Percentiles rank a stretch among this genome's conserved stretches.
phyloP scores from a whole-genome alignment of 2,113 vertebrate genomes.

The Myotis lucifugus region DNA sequence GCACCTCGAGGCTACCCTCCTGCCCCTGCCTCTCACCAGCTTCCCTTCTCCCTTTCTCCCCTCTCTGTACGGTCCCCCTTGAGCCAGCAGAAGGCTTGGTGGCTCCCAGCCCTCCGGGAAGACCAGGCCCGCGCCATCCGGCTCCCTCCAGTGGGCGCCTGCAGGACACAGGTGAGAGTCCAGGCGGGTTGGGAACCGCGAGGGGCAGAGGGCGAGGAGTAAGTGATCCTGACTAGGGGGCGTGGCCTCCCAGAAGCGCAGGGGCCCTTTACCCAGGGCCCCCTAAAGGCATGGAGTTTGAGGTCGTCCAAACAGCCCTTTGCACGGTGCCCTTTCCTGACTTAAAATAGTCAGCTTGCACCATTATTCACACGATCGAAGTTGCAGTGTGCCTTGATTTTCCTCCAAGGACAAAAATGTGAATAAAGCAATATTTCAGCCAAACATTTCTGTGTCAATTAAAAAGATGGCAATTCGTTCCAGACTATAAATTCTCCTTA shows the following conservation, averaged over 20 bases:
- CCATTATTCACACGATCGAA: conserved; percentile 19
- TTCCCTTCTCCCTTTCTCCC: neutral
- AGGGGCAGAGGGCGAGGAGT: neutral
- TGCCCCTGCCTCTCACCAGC: neutral
- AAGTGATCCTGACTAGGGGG: neutral
- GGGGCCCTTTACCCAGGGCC: neutral
- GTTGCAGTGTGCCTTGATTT: conserved; percentile 54
- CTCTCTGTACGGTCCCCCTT: neutral
- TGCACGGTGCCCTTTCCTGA: conserved; percentile 7
- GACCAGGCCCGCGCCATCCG: neutral
- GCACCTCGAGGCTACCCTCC: neutral
- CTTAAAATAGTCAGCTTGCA: conserved; percentile 44
- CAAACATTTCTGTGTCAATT: conserved; percentile 75
- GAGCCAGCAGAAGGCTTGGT: neutral
- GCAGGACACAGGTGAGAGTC: conserved; percentile 60
- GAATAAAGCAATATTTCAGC: conserved; percentile 76
- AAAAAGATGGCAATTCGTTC: conserved; percentile 72
- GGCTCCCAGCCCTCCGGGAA: neutral
- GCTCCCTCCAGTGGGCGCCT: conserved; percentile 29
- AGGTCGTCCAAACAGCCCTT: neutral
- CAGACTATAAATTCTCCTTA: conserved; percentile 75
- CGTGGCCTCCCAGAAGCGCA: neutral
- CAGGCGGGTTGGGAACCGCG: neutral
- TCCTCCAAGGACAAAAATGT: conserved; percentile 74
- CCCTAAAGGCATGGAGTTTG: neutral